Evolutionary conservation across 2,888 invertebrate genomes (phyloP), one percentile per base, ranked within the genome.

Genomic region (Tiliacea citrago): DNA sequence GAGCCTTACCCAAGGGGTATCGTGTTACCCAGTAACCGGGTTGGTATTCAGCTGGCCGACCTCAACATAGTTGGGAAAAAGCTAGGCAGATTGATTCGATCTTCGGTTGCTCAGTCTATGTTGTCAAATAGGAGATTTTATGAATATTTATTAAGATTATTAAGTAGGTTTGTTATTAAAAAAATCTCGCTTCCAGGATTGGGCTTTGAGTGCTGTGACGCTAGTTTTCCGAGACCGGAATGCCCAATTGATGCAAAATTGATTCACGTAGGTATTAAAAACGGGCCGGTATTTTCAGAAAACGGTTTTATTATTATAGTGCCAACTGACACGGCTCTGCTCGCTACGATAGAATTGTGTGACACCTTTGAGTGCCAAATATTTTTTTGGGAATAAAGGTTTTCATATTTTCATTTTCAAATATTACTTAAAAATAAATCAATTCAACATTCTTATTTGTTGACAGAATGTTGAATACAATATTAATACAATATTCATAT

Each of bases 191-290:
- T 29, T 16, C 1, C 6, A 70, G 42, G 12, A 21, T 42, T 3
- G 4, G 8, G 13, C 13, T 57, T 74, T 55, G 13, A 55, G 8
- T 13, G 8, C 21, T 53, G 66, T 57, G 13, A 67, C 4, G n/a
- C 13, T 29, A 29, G 10, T 55, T 45, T 35, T 24, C 3, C 21
- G 13, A 12, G 49, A 21, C 51, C 21, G 16, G 24, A 79, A 79
- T 55, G 2, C 9, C 39, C 2, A 51, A 63, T 45, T 29, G n/a
- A 53, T 45, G 16, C 21, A 24, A 76, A 35, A 72, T 72, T 72
- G 21, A n/a, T 51, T 18, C 16, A 57, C 6, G 42, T 51, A 73
- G 6, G 24, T 74, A 63, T 73, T 62, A 72, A 79, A 68, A 72
- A 5, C 13, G 5, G 6, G 5, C 6, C 1, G 1, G 18, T 12